Evolutionary conservation across 1,140 invertebrate genomes (phyloP).

Genomic region (Lineus longissimus): DNA sequence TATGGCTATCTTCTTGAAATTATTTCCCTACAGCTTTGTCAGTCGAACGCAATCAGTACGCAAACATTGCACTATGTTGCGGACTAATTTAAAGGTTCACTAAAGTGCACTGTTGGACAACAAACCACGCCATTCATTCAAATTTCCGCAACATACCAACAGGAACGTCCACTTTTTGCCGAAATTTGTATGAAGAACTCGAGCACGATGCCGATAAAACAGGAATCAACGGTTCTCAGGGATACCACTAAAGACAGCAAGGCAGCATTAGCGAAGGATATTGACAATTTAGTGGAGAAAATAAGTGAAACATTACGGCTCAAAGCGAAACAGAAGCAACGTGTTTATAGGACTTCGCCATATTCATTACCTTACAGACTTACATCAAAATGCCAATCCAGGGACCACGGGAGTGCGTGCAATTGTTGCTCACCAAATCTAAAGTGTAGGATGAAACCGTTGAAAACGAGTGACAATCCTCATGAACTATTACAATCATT

Average conservation of each 20-base stretch:
- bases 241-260: background rate
- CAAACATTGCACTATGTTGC: too few species aligned
- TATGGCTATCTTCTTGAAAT: too few species aligned
- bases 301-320: background rate
- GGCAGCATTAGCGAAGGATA: background rate
- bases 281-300: conserved; percentile 3
- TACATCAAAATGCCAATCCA: background rate
- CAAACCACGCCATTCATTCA: conserved; percentile 3
- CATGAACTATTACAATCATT: background rate
- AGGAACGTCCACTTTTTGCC: background rate
- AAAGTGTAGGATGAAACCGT: background rate
- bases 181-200: background rate
- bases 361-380: background rate
- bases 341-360: conserved; percentile 5
- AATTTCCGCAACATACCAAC: background rate
- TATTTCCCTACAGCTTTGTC: too few species aligned
- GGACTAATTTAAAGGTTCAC: too few species aligned
- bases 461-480: background rate
- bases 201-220: background rate
- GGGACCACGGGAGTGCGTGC: background rate
- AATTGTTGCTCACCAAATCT: background rate
- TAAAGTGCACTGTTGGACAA: too few species aligned
- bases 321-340: conserved; percentile 3
- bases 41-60: too few species aligned
- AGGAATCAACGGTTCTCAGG: background rate